phyloP scores from a whole-genome alignment of 2,113 vertebrate genomes.

The Agapornis roseicollis region DNA sequence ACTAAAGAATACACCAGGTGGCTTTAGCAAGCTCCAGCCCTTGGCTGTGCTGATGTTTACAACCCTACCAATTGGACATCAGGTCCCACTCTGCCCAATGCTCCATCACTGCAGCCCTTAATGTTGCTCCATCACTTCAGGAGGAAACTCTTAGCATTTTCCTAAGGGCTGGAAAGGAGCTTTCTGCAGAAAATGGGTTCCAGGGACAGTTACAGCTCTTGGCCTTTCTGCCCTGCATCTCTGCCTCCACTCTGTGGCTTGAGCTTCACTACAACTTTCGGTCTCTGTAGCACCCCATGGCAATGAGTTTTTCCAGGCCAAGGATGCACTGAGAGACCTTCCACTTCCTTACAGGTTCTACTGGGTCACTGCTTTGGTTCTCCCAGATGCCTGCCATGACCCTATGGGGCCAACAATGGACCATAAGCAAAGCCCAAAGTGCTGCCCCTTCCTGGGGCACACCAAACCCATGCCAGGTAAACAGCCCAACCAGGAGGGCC shows the following conservation, averaged over 20 bases:
- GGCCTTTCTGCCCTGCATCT: background rate
- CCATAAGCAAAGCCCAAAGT: background rate
- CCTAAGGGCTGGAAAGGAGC: background rate
- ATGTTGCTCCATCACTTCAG: background rate
- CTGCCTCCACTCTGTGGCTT: background rate
- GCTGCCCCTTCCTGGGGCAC: background rate
- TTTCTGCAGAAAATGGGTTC: background rate
- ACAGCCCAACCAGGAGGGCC: background rate
- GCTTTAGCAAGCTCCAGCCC: background rate
- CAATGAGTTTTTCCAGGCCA: background rate
- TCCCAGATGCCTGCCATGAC: background rate
- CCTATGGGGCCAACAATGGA: no score
- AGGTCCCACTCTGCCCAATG: background rate
- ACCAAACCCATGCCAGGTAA: background rate
- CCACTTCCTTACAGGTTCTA: background rate
- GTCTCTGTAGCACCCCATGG: background rate
- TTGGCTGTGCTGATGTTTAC: background rate
- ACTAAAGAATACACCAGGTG: background rate
- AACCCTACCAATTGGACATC: background rate
- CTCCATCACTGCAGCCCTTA: background rate
- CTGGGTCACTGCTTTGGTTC: background rate
- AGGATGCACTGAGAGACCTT: background rate
- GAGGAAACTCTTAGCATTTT: background rate
- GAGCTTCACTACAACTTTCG: background rate
- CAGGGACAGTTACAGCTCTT: background rate